phyloP scores from a whole-genome alignment of 2,797 vertebrate genomes.

The Acanthurus leucopareius region DNA sequence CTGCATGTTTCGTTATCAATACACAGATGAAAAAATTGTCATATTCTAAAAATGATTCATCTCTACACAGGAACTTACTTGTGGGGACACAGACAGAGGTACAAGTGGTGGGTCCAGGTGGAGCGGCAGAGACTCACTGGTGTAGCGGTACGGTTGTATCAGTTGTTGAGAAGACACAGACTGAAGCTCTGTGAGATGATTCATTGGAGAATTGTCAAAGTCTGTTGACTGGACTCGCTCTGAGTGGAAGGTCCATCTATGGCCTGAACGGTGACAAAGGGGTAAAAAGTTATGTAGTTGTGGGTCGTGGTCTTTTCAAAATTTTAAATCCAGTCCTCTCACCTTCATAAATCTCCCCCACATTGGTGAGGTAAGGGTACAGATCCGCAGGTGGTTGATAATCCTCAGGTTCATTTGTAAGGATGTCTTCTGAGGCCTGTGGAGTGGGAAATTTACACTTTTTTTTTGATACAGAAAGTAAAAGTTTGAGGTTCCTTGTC shows the following conservation, averaged over 20 bases:
- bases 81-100: slow-evolving; percentile 82
- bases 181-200: slow-evolving; percentile 95
- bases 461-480: slow-evolving; percentile 14
- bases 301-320: too few species aligned
- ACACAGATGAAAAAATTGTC: too few species aligned
- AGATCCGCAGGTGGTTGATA: slow-evolving; percentile 90
- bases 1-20: too few species aligned
- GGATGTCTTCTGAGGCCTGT: slow-evolving; percentile 91
- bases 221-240: slow-evolving; percentile 88
- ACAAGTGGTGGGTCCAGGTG: slow-evolving; percentile 89
- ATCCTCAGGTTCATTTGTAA: slow-evolving; percentile 88
- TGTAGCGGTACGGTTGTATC: slow-evolving; percentile 90
- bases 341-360: slow-evolving; percentile 93
- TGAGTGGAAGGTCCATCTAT: slow-evolving; percentile 91
- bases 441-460: slow-evolving; percentile 26
- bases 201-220: slow-evolving; percentile 89
- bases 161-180: slow-evolving; percentile 91
- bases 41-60: background rate
- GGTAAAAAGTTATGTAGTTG: too few species aligned
- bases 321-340: slow-evolving; percentile 48
- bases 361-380: slow-evolving; percentile 91
- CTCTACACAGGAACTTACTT: slow-evolving; percentile 68
- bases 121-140: slow-evolving; percentile 87
- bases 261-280: slow-evolving; percentile 80
- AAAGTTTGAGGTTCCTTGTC: slow-evolving; percentile 3